Base-by-base conservation (phyloP, 2,888 invertebrate species). In the Parthenolecanium corni region DNA sequence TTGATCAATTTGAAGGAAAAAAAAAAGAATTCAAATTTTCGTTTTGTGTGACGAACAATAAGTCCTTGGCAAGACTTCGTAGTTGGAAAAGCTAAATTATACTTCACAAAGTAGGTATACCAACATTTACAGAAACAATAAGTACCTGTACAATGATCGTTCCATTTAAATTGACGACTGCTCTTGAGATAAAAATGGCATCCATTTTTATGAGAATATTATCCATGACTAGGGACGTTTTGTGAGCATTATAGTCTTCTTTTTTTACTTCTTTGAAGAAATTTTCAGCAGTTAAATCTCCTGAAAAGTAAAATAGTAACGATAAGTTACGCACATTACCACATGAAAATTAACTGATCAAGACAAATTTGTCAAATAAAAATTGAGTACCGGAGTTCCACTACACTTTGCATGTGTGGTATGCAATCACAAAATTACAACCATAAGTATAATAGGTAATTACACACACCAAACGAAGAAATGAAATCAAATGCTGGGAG, bases 251-350 rank as follows among this genome's bases (percentile, higher is more conserved):
- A 47, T 56, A 16, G 57, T 67, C 66, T 63, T 67, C 65, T 58
- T 65, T 65, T 66, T 71, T 68, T 49, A 77, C 71, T 65, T 79
- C 79, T 70, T 84, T 83, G 75, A 89, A 87, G 75, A 85, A 86
- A 71, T 89, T 90, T 71, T 86, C 86, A 23, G 89, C 81, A 6
- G 79, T 78, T n/a, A 89, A 76, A 70, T 85, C 82, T 53, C 89
- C 88, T 80, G 74, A 47, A 70, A 70, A 64, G 56, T 53, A 49
- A 47, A 31, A 53, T 44, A n/a, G n/a, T n/a, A n/a, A 56, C 20
- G 40, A 24, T 47, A 14, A 14, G 11, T 47, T 47, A 16, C 11
- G 16, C 11, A 11, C 11, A 47, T 14, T 47, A 14, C 47, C n/a
- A 47, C 9, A 18, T 20, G 9, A 52, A 5, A 18, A 9, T 52